Conservation (phyloP, 2,113 vertebrate genomes). For the Eudyptes chrysolophus region DNA sequence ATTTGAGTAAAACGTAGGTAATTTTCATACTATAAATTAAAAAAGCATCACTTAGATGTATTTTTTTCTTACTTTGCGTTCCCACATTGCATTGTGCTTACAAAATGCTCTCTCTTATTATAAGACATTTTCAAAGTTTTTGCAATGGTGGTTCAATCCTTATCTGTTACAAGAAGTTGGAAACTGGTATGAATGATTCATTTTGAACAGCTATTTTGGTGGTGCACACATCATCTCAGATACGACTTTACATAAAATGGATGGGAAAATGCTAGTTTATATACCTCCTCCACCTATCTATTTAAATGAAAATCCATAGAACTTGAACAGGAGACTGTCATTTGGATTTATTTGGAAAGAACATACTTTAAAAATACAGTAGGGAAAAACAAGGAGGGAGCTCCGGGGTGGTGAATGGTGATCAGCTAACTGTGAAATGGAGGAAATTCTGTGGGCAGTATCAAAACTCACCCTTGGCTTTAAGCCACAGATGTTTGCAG, state of each 20-base stretch:
- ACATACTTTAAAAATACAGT: neutral
- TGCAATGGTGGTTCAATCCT: neutral
- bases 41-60: rapidly evolving
- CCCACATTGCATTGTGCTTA: neutral
- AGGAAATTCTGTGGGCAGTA: neutral
- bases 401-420: neutral
- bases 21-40: neutral
- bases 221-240: neutral
- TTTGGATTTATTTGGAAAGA: neutral
- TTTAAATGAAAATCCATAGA: conserved; percentile 20
- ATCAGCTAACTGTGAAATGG: neutral
- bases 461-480: neutral
- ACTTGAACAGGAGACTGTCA: neutral
- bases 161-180: neutral
- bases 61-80: neutral
- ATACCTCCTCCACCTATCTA: conserved; percentile 37
- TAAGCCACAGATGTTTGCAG: neutral
- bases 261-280: conserved; percentile 7
- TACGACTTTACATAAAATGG: neutral
- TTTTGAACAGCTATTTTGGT: conserved; percentile 43
- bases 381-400: neutral
- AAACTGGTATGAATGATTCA: conserved; percentile 14
- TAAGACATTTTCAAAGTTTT: neutral
- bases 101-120: neutral
- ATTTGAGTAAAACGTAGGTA: neutral